phyloP scores from a whole-genome alignment of 2,888 invertebrate genomes.

The Euzophera pinguis region DNA sequence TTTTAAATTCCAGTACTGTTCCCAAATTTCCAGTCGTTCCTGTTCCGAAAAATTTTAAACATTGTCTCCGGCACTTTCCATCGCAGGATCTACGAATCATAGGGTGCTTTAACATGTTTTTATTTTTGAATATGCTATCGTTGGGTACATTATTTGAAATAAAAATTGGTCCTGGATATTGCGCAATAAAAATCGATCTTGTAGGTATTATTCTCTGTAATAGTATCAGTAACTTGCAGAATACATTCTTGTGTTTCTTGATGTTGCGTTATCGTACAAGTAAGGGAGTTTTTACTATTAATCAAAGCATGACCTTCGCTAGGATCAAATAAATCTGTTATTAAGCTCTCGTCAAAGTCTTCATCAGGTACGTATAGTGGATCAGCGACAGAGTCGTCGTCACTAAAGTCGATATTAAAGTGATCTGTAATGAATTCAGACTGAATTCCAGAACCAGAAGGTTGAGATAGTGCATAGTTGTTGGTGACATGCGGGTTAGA shows the following conservation, averaged over 20 bases:
- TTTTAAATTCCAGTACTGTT: constrained; percentile 12
- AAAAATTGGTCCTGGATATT: constrained; percentile 4
- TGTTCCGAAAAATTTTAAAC: no score
- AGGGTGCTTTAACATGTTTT: constrained; percentile 11
- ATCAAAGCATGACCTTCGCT: background rate
- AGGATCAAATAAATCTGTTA: constrained; percentile 2
- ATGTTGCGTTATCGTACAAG: no score
- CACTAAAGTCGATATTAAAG: background rate
- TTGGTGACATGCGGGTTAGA: no score
- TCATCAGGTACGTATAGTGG: constrained; percentile 9
- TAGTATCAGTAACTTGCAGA: no score
- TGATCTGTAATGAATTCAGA: no score
- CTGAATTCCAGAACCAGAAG: no score
- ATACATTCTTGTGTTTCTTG: no score
- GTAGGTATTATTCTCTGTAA: no score
- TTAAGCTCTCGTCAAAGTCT: constrained; percentile 9
- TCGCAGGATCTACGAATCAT: constrained; percentile 6
- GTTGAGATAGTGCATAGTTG: no score
- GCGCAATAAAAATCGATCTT: background rate
- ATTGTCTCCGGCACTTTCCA: no score
- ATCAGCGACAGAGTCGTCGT: constrained; percentile 13
- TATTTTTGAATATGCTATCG: constrained; percentile 11
- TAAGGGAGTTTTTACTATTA: no score
- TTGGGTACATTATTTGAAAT: constrained; percentile 9
- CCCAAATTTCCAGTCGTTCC: constrained; percentile 4